These are phyloP conservation scores for Atrichornis clamosus DNA, from an alignment of 2,113 vertebrate genomes.

Conservation along the genomic window DNA sequence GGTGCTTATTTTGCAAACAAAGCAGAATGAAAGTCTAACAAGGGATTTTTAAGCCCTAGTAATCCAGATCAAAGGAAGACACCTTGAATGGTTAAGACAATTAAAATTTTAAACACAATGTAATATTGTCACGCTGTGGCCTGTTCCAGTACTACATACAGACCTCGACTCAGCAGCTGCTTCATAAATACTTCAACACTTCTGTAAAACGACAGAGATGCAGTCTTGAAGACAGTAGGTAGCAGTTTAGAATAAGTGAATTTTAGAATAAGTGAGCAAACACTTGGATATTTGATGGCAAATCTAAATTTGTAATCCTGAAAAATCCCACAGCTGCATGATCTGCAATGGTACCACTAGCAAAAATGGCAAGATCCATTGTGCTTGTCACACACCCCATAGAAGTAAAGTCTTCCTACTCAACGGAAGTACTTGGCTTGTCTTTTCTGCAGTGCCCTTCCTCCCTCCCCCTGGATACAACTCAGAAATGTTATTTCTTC, in stretches of 20 bases:
- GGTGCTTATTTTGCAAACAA: neutral
- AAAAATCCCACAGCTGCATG: neutral
- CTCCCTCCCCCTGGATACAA: neutral
- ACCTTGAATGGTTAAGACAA: conserved; percentile 6
- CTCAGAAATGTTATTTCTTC: neutral
- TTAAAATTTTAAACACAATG: neutral
- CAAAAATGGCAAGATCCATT: neutral
- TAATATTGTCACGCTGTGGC: neutral
- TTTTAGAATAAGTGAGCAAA: neutral
- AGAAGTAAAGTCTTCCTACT: neutral
- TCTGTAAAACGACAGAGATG: accelerated
- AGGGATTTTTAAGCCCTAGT: conserved; percentile 8
- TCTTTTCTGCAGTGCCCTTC: neutral
- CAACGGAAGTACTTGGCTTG: neutral
- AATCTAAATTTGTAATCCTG: neutral
- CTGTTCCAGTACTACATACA: conserved; percentile 4
- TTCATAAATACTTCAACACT: neutral
- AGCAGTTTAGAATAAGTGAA: no score
- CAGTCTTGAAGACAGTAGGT: neutral
- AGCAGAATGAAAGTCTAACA: conserved; percentile 14
- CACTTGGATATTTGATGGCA: neutral
- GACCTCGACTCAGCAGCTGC: neutral
- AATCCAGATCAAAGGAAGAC: conserved; percentile 33
- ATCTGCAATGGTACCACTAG: neutral
- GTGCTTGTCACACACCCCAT: neutral